Percentiles rank a stretch among this genome's conserved stretches.
phyloP scores from a whole-genome alignment of 2,888 invertebrate genomes.

The Halictus ligatus region DNA sequence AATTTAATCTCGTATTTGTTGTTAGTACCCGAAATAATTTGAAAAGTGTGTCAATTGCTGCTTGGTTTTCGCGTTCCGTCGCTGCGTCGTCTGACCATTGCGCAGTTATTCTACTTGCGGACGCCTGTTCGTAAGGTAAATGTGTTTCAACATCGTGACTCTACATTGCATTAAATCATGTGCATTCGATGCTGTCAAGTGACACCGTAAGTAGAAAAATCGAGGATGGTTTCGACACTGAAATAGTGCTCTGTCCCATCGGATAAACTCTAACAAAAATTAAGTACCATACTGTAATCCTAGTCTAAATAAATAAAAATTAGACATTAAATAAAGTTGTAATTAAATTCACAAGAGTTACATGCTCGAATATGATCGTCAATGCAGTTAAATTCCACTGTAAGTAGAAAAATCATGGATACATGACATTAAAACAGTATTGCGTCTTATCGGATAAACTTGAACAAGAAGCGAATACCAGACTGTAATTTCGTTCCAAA shows the following conservation, averaged over 20 bases:
- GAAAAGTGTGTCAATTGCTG: not conserved
- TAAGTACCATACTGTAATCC: not conserved
- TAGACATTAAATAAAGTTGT: not conserved
- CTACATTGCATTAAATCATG: not conserved
- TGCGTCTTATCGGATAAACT: not conserved
- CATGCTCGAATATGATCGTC: too few relatives aligned
- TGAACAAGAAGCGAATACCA: not conserved
- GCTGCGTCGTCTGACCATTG: not conserved
- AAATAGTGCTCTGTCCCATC: not conserved
- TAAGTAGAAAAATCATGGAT: not conserved
- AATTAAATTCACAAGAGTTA: not conserved
- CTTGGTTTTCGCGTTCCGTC: not conserved
- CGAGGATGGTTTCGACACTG: not conserved
- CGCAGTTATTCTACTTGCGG: not conserved
- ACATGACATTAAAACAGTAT: not conserved
- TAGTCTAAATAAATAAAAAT: not conserved
- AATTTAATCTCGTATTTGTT: too few relatives aligned
- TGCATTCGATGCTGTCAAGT: not conserved
- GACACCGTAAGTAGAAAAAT: not conserved
- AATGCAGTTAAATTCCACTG: too few relatives aligned
- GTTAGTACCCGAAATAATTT: not conserved
- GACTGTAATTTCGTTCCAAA: not conserved
- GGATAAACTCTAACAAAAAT: not conserved
- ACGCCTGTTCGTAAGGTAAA: not conserved
- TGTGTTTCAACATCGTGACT: not conserved